These are phyloP conservation scores for Peromyscus leucopus DNA, from an alignment of 2,113 vertebrate genomes.

Conservation along the genomic window DNA sequence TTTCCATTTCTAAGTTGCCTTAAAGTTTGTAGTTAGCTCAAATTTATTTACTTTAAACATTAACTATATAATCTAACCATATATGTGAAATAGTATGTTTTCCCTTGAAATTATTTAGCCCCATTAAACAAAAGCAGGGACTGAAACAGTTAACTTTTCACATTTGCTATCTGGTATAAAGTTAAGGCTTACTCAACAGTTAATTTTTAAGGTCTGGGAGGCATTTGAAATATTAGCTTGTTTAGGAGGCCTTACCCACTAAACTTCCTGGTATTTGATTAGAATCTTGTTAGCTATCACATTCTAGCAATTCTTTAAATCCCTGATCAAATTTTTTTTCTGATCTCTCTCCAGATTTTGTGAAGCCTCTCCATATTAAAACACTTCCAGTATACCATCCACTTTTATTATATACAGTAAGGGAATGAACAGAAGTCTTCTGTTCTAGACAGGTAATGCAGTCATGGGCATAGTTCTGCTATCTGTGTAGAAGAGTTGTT, in stretches of 20 bases:
- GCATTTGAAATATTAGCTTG: slow-evolving; percentile 14
- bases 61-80: not conserved
- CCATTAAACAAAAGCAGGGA: slow-evolving; percentile 25
- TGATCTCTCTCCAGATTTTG: not conserved
- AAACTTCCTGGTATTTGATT: not conserved
- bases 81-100: not conserved
- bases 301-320: not conserved
- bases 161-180: slow-evolving; percentile 1
- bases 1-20: slow-evolving; percentile 33
- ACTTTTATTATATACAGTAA: not conserved
- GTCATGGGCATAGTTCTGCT: not conserved
- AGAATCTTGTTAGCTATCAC: not conserved
- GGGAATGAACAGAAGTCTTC: not conserved
- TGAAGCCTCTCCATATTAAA: not conserved
- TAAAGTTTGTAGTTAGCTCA: slow-evolving; percentile 25
- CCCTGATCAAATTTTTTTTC: not conserved
- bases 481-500: not conserved
- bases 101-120: slow-evolving; percentile 8
- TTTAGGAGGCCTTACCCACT: not conserved
- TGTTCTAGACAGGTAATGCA: not conserved
- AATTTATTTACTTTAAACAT: slow-evolving; percentile 19
- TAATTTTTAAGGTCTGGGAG: not conserved
- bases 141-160: slow-evolving; percentile 20
- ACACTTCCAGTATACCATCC: not conserved
- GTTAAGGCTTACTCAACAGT: not conserved